Evolutionary conservation across 2,888 invertebrate species (phyloP).

Genomic region (Cryptus armator): DNA sequence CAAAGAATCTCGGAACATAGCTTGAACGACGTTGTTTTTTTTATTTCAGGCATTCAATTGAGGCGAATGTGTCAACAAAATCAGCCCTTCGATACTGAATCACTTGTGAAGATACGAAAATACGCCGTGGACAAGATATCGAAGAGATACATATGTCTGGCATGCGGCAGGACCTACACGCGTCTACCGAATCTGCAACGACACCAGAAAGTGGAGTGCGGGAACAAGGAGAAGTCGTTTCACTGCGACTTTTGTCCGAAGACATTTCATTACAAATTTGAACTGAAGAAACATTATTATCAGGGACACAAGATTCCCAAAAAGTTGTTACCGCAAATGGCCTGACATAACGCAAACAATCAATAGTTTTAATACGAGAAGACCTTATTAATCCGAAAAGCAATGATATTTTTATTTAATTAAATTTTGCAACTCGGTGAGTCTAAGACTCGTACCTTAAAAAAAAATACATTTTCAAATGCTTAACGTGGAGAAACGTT

Average conservation of each 20-base stretch:
- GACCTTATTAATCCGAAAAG: too few relatives aligned
- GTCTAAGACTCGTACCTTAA: too few relatives aligned
- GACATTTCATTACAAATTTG: conserved; percentile 84
- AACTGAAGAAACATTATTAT: conserved; percentile 82
- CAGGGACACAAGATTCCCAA: conserved; percentile 60
- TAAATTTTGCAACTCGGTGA: too few relatives aligned
- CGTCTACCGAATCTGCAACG: conserved; percentile 71
- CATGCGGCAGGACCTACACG: conserved; percentile 72
- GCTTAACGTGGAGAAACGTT: too few relatives aligned
- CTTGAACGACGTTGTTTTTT: conserved; percentile 55
- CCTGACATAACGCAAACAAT: too few relatives aligned
- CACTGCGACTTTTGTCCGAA: conserved; percentile 82
- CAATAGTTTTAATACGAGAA: too few relatives aligned
- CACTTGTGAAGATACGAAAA: background rate
- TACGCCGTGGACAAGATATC: background rate
- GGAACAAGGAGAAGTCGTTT: conserved; percentile 81
- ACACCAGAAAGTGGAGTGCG: conserved; percentile 72
- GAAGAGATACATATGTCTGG: conserved; percentile 2
- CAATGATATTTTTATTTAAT: too few relatives aligned
- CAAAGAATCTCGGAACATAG: conserved; percentile 26
- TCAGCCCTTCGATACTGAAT: background rate
- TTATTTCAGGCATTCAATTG: conserved; percentile 50
- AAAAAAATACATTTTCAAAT: too few relatives aligned
- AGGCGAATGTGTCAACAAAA: conserved; percentile 11
- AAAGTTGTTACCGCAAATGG: background rate